Percentiles rank a stretch among this genome's conserved stretches.
Evolutionary conservation across 1,140 invertebrate species (phyloP).

Genomic region (Diuraphis noxia): DNA sequence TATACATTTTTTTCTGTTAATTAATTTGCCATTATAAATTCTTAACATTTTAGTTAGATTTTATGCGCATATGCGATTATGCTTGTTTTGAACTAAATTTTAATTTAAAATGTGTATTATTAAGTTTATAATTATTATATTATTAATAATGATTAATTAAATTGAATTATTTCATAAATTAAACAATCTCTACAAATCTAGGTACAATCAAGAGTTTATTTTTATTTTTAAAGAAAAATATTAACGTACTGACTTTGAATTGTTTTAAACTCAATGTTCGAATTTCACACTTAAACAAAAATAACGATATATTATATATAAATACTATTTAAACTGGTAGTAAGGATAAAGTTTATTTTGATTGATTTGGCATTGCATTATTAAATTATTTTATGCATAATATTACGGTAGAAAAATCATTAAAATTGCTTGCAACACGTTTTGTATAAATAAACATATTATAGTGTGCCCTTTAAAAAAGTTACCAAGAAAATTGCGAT

Average conservation of each 20-base stretch:
- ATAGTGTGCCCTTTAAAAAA: no score
- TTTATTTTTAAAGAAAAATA: background rate
- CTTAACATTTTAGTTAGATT: background rate
- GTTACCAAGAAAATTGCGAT: no score
- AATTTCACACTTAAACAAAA: background rate
- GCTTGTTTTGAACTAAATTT: background rate
- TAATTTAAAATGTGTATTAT: no score
- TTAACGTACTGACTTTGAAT: background rate
- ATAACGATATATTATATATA: background rate
- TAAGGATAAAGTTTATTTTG: background rate
- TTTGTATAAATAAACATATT: background rate
- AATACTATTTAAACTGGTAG: background rate
- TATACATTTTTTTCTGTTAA: background rate
- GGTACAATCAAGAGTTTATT: background rate
- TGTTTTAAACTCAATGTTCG: background rate
- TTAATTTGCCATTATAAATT: background rate
- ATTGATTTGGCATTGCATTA: background rate
- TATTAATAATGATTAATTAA: no score
- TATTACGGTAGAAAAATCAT: background rate
- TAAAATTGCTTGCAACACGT: background rate
- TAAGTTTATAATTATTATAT: background rate
- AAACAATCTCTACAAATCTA: no score
- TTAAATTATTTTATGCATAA: background rate
- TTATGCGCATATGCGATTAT: background rate
- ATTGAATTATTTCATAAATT: no score